phyloP scores from a whole-genome alignment of 1,140 invertebrate species.

The Heterodera schachtii region DNA sequence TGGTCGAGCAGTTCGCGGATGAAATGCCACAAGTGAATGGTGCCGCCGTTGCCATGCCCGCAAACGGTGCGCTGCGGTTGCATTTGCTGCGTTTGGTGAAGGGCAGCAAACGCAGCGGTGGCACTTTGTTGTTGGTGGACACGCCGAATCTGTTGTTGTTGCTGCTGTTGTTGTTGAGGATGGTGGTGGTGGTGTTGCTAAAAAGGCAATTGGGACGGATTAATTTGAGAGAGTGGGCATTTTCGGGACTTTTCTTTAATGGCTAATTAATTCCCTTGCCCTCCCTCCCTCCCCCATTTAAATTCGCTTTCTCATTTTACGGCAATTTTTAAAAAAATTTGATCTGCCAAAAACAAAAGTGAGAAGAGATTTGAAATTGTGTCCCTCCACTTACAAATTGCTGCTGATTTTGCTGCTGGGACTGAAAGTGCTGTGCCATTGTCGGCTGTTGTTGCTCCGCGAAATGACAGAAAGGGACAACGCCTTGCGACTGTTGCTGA shows the following conservation, averaged over 20 bases:
- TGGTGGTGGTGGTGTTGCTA: constrained; percentile 15
- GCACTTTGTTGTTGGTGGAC: no score
- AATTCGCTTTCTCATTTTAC: no score
- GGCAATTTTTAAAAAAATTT: no score
- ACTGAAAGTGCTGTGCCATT: background rate
- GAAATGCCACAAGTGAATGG: constrained; percentile 99
- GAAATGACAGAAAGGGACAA: constrained; percentile 15
- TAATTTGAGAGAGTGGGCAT: background rate
- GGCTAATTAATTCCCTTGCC: no score
- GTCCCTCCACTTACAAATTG: background rate
- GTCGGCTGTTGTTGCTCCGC: background rate
- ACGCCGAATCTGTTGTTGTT: constrained; percentile 36
- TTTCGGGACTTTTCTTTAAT: no score
- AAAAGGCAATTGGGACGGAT: background rate
- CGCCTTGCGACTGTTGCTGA: constrained; percentile 16
- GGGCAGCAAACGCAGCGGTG: constrained; percentile 23
- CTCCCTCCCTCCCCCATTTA: no score
- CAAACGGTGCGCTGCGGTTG: constrained; percentile 6
- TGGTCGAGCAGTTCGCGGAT: constrained; percentile 89
- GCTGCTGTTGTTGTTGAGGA: constrained; percentile 27
- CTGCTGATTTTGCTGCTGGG: background rate
- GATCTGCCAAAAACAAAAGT: no score
- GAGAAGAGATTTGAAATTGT: no score
- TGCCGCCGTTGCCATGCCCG: constrained; percentile 49
- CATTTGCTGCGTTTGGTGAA: constrained; percentile 26